A percentile compares a stretch with the other conserved stretches of the same genome.
phyloP scores from a whole-genome alignment of 1,140 invertebrate genomes.

The Galleria mellonella region DNA sequence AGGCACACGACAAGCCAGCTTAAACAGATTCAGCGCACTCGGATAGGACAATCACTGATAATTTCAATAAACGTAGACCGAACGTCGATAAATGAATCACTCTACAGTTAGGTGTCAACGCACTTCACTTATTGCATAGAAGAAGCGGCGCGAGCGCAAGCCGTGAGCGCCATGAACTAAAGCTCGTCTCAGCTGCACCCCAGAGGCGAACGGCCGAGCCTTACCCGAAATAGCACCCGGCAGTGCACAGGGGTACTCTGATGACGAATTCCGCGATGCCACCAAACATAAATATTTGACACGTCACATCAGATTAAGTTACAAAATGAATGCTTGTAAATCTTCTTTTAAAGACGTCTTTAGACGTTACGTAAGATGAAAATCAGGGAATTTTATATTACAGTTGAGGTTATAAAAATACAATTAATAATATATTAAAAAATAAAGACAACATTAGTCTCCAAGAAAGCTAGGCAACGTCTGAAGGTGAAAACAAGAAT shows the following conservation, averaged over 20 bases:
- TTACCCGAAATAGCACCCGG: constrained; percentile 65
- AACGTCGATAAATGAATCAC: constrained; percentile 62
- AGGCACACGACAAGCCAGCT: constrained; percentile 46
- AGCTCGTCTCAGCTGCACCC: constrained; percentile 40
- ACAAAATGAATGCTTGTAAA: constrained; percentile 4
- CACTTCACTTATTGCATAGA: constrained; percentile 60
- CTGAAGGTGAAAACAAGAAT: constrained; percentile 58
- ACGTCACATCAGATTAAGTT: constrained; percentile 17
- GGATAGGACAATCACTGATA: constrained; percentile 52
- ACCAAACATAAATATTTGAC: constrained; percentile 24
- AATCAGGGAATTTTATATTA: background rate
- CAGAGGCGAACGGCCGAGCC: constrained; percentile 51
- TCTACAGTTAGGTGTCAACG: constrained; percentile 69
- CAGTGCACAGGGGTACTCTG: constrained; percentile 56
- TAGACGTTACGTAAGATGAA: no score
- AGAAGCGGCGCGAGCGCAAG: constrained; percentile 37
- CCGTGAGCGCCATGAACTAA: constrained; percentile 51
- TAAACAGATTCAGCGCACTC: constrained; percentile 46
- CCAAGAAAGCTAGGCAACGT: constrained; percentile 21
- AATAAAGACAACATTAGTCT: constrained; percentile 6
- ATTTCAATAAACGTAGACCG: constrained; percentile 32
- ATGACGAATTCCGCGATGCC: constrained; percentile 44
- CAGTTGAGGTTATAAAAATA: background rate
- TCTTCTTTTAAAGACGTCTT: no score
- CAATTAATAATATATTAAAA: background rate